phyloP scores from a whole-genome alignment of 2,113 vertebrate genomes.

The Megatriorchis doriae region DNA sequence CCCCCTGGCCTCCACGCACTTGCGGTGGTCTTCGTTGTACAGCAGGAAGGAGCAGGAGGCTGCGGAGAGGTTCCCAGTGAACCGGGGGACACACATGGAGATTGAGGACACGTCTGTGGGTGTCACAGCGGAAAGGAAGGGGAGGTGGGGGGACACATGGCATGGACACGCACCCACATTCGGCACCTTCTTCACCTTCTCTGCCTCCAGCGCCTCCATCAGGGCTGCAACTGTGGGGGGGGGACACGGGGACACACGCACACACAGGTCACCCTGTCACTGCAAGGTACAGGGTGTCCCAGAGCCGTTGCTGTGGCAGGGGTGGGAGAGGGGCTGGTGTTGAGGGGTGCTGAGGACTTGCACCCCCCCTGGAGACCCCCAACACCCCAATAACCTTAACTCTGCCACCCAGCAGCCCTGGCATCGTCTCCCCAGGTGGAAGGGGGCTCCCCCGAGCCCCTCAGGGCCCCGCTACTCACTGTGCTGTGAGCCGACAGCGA shows the following conservation, averaged over 20 bases:
- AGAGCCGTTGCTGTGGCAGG: not conserved
- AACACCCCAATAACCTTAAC: not conserved
- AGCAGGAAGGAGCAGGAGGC: not conserved
- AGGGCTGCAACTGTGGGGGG: not conserved
- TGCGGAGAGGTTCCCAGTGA: not conserved
- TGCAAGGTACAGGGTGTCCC: not conserved
- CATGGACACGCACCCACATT: not conserved
- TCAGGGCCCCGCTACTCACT: not conserved
- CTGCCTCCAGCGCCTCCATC: not conserved
- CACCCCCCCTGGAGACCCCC: not conserved
- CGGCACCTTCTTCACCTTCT: not conserved
- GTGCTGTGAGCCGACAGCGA: not conserved
- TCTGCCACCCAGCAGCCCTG: not conserved
- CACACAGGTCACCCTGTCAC: not conserved
- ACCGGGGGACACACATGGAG: fast-evolving
- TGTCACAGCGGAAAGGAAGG: not conserved
- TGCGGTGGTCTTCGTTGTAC: not conserved
- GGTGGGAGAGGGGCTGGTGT: not conserved
- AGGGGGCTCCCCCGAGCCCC: not conserved
- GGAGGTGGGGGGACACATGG: not conserved
- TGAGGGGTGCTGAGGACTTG: not conserved
- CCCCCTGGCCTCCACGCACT: not conserved
- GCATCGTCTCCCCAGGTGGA: not conserved
- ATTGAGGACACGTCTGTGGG: fast-evolving
- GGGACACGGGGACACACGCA: not conserved